These are phyloP conservation scores for Procapra przewalskii DNA, from an alignment of 2,113 vertebrate species.

Conservation along the genomic window DNA sequence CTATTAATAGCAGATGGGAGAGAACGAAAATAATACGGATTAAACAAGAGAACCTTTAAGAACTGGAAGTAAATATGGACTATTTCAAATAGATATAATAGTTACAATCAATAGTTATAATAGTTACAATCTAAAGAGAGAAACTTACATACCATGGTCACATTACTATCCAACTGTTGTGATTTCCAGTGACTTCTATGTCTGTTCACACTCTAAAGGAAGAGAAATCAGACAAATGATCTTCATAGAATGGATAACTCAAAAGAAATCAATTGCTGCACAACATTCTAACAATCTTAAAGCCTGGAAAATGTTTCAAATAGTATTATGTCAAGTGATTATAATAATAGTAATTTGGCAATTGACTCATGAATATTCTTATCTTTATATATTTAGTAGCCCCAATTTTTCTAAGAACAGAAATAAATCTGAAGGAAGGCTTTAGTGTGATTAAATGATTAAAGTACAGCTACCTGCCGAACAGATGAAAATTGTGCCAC, in stretches of 20 bases:
- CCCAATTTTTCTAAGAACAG: slow-evolving; percentile 27
- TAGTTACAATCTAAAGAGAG: neutral
- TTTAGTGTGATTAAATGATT: neutral
- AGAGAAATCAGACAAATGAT: slow-evolving; percentile 55
- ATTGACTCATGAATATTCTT: neutral
- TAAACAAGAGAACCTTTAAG: slow-evolving; percentile 24
- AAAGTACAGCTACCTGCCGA: slow-evolving; percentile 82
- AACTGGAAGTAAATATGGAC: neutral
- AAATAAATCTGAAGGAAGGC: slow-evolving; percentile 31
- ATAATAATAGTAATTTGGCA: neutral
- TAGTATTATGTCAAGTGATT: neutral
- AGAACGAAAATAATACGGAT: slow-evolving; percentile 6
- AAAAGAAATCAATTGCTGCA: slow-evolving; percentile 17
- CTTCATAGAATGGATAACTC: slow-evolving; percentile 24
- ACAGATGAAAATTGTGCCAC: slow-evolving; percentile 90
- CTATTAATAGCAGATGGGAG: neutral
- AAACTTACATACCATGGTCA: slow-evolving; percentile 87
- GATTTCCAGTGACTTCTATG: slow-evolving; percentile 91
- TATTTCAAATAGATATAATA: neutral
- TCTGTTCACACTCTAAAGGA: slow-evolving; percentile 89
- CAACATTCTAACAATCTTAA: slow-evolving; percentile 5
- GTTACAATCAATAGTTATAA: too few species aligned
- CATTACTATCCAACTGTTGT: slow-evolving; percentile 93
- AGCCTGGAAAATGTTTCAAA: neutral
- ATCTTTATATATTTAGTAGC: neutral